Percentiles rank a stretch among this genome's conserved stretches.
Evolutionary conservation across 2,888 invertebrate species (phyloP).

Genomic region (Atethmia centrago): DNA sequence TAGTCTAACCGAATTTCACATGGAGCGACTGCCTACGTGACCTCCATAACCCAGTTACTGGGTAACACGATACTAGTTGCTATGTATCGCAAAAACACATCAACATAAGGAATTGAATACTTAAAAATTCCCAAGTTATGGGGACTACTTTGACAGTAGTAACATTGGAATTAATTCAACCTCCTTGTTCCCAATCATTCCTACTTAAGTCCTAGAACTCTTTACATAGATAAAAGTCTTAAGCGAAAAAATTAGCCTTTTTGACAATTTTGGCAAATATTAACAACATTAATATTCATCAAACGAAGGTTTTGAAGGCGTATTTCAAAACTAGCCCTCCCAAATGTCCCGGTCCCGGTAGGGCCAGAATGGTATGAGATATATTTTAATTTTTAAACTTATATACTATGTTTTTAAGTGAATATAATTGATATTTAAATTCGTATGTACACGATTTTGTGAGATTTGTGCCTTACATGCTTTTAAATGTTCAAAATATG

Average conservation of each 20-base stretch:
- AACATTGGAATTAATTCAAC: not conserved
- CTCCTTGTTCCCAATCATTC: not conserved
- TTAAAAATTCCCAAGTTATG: no score
- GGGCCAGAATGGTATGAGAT: not conserved
- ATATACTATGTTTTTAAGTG: conserved; percentile 14
- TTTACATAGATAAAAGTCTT: not conserved
- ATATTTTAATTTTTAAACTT: conserved; percentile 12
- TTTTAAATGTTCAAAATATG: conserved; percentile 3
- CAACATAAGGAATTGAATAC: no score
- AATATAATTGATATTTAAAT: conserved; percentile 1
- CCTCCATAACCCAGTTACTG: not conserved
- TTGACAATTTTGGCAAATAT: not conserved
- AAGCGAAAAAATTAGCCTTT: not conserved
- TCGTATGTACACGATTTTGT: not conserved
- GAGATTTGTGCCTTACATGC: not conserved
- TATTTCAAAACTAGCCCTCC: not conserved
- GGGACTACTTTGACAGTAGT: not conserved
- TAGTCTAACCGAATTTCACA: no score
- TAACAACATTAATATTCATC: not conserved
- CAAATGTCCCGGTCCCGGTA: not conserved
- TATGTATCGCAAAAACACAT: not conserved
- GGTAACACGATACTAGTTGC: not conserved
- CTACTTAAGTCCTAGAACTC: no score
- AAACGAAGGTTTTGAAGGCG: not conserved
- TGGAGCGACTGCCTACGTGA: not conserved